phyloP scores from a whole-genome alignment of 2,888 invertebrate genomes.

The Lordiphosa andalusiaca region DNA sequence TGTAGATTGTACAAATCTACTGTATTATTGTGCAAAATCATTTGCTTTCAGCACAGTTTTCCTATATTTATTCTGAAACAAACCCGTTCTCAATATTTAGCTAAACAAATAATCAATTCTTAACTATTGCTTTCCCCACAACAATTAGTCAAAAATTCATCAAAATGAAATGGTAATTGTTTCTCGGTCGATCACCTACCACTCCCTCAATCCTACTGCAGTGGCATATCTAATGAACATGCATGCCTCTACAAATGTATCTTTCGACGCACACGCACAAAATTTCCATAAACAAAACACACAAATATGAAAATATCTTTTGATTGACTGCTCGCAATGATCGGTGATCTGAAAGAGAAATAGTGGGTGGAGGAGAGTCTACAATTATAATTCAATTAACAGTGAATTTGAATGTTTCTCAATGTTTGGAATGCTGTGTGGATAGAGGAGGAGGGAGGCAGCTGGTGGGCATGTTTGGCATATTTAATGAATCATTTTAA shows the following conservation, averaged over 20 bases:
- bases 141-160: no score
- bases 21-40: no score
- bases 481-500: constrained; percentile 66
- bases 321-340: constrained; percentile 67
- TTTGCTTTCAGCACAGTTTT: no score
- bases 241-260: neutral
- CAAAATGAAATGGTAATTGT: no score
- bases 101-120: no score
- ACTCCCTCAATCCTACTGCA: constrained; percentile 23
- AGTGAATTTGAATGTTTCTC: constrained; percentile 41
- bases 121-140: no score
- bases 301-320: constrained; percentile 40
- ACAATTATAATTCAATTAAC: constrained; percentile 72
- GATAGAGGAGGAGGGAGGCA: neutral
- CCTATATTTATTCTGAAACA: no score
- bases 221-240: constrained; percentile 49
- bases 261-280: constrained; percentile 17
- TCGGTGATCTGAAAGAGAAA: constrained; percentile 50
- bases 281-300: constrained; percentile 28
- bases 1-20: no score
- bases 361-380: constrained; percentile 27
- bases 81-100: no score
- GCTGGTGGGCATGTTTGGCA: constrained; percentile 52
- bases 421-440: constrained; percentile 32
- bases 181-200: constrained; percentile 6